Base-by-base conservation (phyloP, 2,113 vertebrate species). In the Phyllostomus hastatus region DNA sequence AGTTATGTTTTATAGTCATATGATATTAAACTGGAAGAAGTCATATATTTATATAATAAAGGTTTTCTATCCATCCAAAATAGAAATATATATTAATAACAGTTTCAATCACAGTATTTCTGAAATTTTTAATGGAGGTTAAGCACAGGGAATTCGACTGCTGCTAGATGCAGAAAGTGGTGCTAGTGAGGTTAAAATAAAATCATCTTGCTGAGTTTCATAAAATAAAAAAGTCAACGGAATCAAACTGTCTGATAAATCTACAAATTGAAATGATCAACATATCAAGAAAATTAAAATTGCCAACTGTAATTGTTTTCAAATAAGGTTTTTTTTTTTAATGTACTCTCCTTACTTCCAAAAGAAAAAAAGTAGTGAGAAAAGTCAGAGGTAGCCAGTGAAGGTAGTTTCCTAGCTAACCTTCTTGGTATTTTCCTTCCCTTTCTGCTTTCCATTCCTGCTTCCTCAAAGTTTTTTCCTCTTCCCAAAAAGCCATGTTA, bases 1-100 rank as follows among this genome's bases (percentile, higher is more conserved):
- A 35, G 50, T 88, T 84, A 96, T 80, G 9, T 10, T 91, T 35
- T 38, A 92, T 94, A 94, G 97, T 88, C 91, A 24, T 19, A 54
- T 5, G 72, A 67, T 78, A 35, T 90, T 97, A 67, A 91, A 94
- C 0, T 10, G 19, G 8, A 22, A 97, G n/a, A 76, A 87, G 73
- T 91, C 93, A 92, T 88, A 90, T 91, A 57, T 95, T 90, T 95
- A 66, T 52, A 43, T 70, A 85, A 88, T 0, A 19, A 96, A 97
- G 24, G 0, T 95, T 95, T 97, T 83, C 15, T 80, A 41, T 24
- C 52, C 7, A 48, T 90, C 57, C 0, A 9, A 90, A 88, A 83
- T 80, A 72, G 41, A 95, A 97, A 95, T 64, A 66, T 33, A 80
- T 88, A 26, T 70, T 96, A 95, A 92, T 96, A 96, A 7, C 24